Percentiles rank a stretch among this genome's conserved stretches.
phyloP scores from a whole-genome alignment of 1,140 invertebrate species.

The Caerostris extrusa region DNA sequence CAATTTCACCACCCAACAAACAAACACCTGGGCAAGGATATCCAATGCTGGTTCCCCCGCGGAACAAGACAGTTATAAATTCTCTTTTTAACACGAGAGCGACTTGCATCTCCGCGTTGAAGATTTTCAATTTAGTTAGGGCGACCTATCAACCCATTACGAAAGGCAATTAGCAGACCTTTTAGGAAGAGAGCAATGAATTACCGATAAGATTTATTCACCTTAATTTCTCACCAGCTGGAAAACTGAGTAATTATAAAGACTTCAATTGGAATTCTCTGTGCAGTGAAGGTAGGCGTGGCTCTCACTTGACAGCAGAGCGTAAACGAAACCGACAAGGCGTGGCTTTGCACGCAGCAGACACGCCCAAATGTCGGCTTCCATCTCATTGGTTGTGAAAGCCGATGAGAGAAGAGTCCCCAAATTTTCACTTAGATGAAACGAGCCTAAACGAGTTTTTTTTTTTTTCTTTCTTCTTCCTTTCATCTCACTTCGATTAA shows the following conservation, averaged over 20 bases:
- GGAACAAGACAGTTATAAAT: slow-evolving; percentile 65
- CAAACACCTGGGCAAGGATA: background rate
- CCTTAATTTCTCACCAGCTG: slow-evolving; percentile 67
- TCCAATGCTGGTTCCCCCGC: background rate
- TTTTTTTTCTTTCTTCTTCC: slow-evolving; percentile 13
- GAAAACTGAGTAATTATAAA: slow-evolving; percentile 76
- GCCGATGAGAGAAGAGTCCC: slow-evolving; percentile 68
- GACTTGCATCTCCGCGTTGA: background rate
- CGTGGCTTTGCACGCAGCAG: slow-evolving; percentile 71
- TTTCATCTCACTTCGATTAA: slow-evolving; percentile 42
- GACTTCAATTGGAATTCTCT: slow-evolving; percentile 61
- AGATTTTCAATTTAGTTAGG: slow-evolving; percentile 66
- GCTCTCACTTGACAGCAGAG: slow-evolving; percentile 45
- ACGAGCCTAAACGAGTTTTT: slow-evolving; percentile 67
- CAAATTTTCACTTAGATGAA: slow-evolving; percentile 70
- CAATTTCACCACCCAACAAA: background rate
- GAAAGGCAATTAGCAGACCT: slow-evolving; percentile 49
- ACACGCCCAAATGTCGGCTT: slow-evolving; percentile 71
- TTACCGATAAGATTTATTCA: slow-evolving; percentile 69
- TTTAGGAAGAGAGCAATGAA: slow-evolving; percentile 38
- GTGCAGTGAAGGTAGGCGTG: slow-evolving; percentile 42
- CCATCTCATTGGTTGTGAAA: slow-evolving; percentile 66
- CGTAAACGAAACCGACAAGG: slow-evolving; percentile 70
- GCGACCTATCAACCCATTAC: slow-evolving; percentile 67
- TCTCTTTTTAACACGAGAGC: slow-evolving; percentile 30